A percentile compares a stretch with the other conserved stretches of the same genome.
Conservation (phyloP, 2,888 invertebrate genomes). For the Schizotus pectinicornis region DNA sequence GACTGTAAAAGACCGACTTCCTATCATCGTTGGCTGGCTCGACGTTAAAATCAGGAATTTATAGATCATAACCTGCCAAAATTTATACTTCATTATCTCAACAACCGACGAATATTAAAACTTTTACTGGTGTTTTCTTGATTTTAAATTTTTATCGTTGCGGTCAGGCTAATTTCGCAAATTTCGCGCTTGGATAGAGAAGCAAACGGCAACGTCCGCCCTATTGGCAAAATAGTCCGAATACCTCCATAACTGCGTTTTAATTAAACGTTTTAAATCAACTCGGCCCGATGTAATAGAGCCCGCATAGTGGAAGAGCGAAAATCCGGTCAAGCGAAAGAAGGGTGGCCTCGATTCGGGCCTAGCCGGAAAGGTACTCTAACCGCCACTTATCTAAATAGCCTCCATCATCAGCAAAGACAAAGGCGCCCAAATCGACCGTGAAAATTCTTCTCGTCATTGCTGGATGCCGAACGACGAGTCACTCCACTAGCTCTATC, state of each 20-base stretch:
- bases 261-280: constrained; percentile 6
- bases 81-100: constrained; percentile 27
- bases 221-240: no score
- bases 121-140: constrained; percentile 10
- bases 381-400: constrained; percentile 43
- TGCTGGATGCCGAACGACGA: constrained; percentile 1
- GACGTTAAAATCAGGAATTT: constrained; percentile 25
- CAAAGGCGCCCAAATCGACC: constrained; percentile 41
- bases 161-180: constrained; percentile 1
- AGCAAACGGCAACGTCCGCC: no score
- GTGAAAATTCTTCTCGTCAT: constrained; percentile 31
- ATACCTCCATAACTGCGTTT: background rate
- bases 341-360: constrained; percentile 13
- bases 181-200: background rate
- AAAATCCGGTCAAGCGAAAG: constrained; percentile 9
- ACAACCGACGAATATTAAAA: constrained; percentile 26
- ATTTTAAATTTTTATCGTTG: constrained; percentile 12
- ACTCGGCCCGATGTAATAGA: constrained; percentile 3
- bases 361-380: constrained; percentile 6
- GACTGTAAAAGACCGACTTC: background rate
- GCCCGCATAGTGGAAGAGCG: constrained; percentile 1
- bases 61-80: constrained; percentile 24
- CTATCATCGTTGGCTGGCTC: constrained; percentile 9
- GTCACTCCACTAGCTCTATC: constrained; percentile 9
- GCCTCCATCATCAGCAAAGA: constrained; percentile 38